Conservation (phyloP, 2,888 invertebrate genomes). For the Cerceris rybyensis region DNA sequence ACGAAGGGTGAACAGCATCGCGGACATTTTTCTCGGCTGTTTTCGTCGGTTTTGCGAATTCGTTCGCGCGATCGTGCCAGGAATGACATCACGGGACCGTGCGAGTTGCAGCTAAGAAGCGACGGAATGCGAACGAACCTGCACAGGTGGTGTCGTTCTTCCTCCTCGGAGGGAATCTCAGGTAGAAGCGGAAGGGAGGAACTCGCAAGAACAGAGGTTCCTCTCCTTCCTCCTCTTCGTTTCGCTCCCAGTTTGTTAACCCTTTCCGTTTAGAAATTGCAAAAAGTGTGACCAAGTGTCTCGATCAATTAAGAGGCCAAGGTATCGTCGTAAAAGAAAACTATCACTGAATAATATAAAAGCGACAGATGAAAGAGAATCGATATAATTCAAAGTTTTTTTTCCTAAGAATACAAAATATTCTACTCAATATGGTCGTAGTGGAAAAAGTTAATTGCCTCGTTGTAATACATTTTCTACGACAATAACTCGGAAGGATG, state of each 20-base stretch:
- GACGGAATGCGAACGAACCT: slow-evolving; percentile 39
- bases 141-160: slow-evolving; percentile 49
- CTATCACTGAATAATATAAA: too few species aligned
- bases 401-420: too few species aligned
- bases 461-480: too few species aligned
- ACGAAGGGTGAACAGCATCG: slow-evolving; percentile 45
- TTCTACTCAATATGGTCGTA: too few species aligned
- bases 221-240: slow-evolving; percentile 7
- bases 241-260: slow-evolving; percentile 1
- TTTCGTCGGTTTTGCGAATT: slow-evolving; percentile 76
- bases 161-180: slow-evolving; percentile 54
- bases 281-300: too few species aligned
- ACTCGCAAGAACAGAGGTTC: slow-evolving; percentile 51
- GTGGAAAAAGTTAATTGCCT: too few species aligned
- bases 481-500: too few species aligned
- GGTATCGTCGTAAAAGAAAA: too few species aligned
- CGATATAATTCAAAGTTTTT: too few species aligned
- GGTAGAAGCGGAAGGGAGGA: slow-evolving; percentile 45
- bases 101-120: slow-evolving; percentile 47
- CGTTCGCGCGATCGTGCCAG: slow-evolving; percentile 73
- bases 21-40: slow-evolving; percentile 68
- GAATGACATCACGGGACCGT: slow-evolving; percentile 67
- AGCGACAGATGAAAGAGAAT: too few species aligned
- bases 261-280: too few species aligned
- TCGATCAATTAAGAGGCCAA: too few species aligned